These are phyloP conservation scores for Mythimna ferrago DNA, from an alignment of 2,888 invertebrate genomes.

Conservation along the genomic window DNA sequence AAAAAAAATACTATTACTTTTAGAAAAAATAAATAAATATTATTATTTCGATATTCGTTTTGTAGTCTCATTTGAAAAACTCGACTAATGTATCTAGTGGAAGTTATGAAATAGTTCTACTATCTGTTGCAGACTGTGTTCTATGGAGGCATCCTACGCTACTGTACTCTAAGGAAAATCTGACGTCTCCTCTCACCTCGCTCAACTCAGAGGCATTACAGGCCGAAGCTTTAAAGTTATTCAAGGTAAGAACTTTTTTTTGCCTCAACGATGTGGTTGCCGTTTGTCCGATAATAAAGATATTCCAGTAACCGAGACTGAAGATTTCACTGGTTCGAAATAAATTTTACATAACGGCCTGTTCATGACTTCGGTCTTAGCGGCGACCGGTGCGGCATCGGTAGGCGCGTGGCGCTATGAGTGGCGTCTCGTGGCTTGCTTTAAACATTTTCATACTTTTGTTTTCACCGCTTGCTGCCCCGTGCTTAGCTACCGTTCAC, in stretches of 20 bases:
- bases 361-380: no score
- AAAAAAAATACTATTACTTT: no score
- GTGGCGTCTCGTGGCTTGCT: no score
- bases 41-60: background rate
- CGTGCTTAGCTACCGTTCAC: no score
- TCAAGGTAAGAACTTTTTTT: conserved; percentile 92
- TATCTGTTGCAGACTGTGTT: conserved; percentile 92
- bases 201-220: conserved; percentile 97
- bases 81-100: background rate
- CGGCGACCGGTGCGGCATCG: no score
- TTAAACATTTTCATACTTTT: no score
- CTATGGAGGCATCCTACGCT: conserved; percentile 98
- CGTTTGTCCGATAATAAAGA: background rate
- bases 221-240: conserved; percentile 97
- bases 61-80: background rate
- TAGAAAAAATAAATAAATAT: no score
- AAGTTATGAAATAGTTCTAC: background rate
- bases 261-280: background rate
- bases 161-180: conserved; percentile 97
- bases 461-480: no score
- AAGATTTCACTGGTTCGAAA: no score
- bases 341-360: no score
- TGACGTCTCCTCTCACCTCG: conserved; percentile 97
- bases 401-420: no score
- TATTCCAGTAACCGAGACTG: background rate